These are phyloP conservation scores for Calephelis nemesis DNA, from an alignment of 1,140 invertebrate genomes.

Conservation along the genomic window DNA sequence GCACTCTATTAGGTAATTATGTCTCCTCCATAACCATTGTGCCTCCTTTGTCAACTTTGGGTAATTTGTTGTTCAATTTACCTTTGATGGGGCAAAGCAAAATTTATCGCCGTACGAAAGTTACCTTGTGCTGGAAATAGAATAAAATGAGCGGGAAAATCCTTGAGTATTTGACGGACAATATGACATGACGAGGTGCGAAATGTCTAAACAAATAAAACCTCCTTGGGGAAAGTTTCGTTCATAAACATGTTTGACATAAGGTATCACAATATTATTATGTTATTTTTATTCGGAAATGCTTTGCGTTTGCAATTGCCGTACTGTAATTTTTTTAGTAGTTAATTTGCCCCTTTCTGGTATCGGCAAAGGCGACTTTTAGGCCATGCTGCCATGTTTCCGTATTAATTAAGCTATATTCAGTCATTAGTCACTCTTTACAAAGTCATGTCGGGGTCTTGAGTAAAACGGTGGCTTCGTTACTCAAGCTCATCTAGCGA, in stretches of 20 bases:
- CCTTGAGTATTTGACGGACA: slow-evolving; percentile 9
- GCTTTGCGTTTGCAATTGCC: too few species aligned
- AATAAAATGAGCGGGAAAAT: neutral
- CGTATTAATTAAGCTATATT: too few species aligned
- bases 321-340: too few species aligned
- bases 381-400: too few species aligned
- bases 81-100: neutral
- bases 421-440: too few species aligned
- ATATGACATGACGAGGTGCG: slow-evolving; percentile 15
- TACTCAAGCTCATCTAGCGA: too few species aligned
- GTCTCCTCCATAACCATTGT: neutral
- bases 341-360: too few species aligned
- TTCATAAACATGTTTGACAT: slow-evolving; percentile 6
- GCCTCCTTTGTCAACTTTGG: neutral
- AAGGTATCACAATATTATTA: neutral
- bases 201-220: slow-evolving; percentile 11
- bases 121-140: slow-evolving; percentile 7
- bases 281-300: neutral
- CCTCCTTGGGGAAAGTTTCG: neutral
- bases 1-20: neutral
- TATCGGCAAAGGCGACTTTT: too few species aligned
- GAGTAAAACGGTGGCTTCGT: too few species aligned
- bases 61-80: slow-evolving; percentile 11
- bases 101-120: slow-evolving; percentile 7
- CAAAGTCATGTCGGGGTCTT: too few species aligned